Evolutionary conservation across 1,140 invertebrate genomes (phyloP), one percentile per base, ranked within the genome.

Genomic region (Diorhabda carinulata): DNA sequence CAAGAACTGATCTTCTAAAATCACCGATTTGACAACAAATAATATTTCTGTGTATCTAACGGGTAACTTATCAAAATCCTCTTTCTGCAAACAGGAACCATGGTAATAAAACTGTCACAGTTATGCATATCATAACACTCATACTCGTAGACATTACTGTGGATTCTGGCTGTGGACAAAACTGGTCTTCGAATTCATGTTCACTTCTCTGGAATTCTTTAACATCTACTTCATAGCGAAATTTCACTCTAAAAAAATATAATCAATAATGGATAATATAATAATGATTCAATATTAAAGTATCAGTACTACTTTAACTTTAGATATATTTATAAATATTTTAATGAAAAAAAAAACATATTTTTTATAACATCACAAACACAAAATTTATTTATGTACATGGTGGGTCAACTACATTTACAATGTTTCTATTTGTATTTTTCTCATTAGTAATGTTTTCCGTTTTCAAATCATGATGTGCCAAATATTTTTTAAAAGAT

Each of bases 191-290:
- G n/a, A 78, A 64, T 72, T 80, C 80, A 69, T 78, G 72, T 8
- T 77, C 75, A 8, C 73, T 63, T 41, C 78, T 64, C 56, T 69
- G 68, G 71, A 84, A 84, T 74, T 85, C 84, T 59, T 82, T 72
- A 10, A 85, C 79, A 72, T 85, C 83, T 9, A 84, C 83, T 42
- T 85, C 83, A 47, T 82, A 81, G 4, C 81, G 83, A 72, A 85
- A 85, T 71, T 82, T 83, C 0, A 84, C 83, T 69, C 81, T 82
- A 61, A 77, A 83, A 78, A 44, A 62, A 67, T 69, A 71, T 57
- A 68, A 57, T 41, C 7, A 25, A 43, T 65, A 41, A 25, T 25
- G 25, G 25, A 25, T 25, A 1, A 25, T 25, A 25, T 25, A 25
- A 25, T 25, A 25, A 25, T 25, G 25, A 25, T 25, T 25, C 25